Conservation (phyloP, 2,888 invertebrate genomes). For the Seira sanloemensis region DNA sequence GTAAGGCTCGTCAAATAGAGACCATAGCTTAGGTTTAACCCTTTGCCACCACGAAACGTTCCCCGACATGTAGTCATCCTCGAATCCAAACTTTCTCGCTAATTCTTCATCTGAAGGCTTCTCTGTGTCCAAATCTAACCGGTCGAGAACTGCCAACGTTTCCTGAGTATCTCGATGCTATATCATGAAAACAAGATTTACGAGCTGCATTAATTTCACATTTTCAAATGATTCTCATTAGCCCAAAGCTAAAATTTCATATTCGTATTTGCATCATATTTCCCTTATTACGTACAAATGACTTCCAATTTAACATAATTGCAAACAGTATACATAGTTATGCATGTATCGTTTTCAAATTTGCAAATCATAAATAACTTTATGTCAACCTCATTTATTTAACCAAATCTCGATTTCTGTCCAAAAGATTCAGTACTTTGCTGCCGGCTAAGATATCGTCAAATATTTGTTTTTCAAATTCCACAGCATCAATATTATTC, state of each 20-base stretch:
- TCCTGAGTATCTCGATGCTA: conserved; percentile 99
- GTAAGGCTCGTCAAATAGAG: conserved; percentile 99
- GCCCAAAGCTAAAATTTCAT: too few species aligned
- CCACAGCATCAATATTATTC: too few species aligned
- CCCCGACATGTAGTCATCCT: conserved; percentile 94
- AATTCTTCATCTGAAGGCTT: conserved; percentile 98
- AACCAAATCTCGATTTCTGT: too few species aligned
- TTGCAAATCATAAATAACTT: too few species aligned
- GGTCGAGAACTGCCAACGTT: conserved; percentile 97
- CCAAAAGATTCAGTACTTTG: too few species aligned
- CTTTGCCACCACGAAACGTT: conserved; percentile 97
- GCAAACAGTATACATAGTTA: not conserved
- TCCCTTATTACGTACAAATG: too few species aligned
- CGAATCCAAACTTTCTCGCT: conserved; percentile 97
- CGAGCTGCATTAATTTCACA: not conserved
- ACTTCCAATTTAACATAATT: not conserved
- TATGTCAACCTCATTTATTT: too few species aligned
- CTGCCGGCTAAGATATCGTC: too few species aligned
- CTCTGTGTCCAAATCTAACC: conserved; percentile 97
- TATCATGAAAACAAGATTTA: conserved; percentile 37
- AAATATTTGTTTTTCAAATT: too few species aligned
- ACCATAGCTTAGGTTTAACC: conserved; percentile 81
- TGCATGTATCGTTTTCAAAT: too few species aligned
- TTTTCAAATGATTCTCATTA: not conserved
- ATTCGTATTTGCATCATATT: too few species aligned